Evolutionary conservation across 2,888 invertebrate species (phyloP), one percentile per base, ranked within the genome.

Genomic region (Pachliopta kotzebuea): DNA sequence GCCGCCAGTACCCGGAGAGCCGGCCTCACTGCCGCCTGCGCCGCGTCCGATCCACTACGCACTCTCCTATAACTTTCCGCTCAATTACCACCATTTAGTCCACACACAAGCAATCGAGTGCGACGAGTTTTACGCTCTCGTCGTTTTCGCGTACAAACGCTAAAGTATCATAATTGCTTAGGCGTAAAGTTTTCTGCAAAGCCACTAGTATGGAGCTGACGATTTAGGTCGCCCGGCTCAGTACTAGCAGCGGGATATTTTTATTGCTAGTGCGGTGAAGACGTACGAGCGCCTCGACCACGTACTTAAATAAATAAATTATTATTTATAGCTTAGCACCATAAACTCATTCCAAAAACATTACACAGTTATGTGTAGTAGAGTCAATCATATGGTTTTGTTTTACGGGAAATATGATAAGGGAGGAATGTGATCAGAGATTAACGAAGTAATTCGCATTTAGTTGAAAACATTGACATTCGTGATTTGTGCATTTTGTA

Each of bases 161-260:
- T 49, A 4, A 56, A 53, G 62, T 49, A 63, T 64, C 73, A 76
- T 78, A 75, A 50, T 74, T 77, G 76, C 77, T 73, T 72, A 72
- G 76, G 75, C 77, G 78, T 14, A 14, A 37, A 37, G 37, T 76
- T 80, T 76, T 77, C 76, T 53, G 56, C 57, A 45, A 70, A 74
- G 75, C 72, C 76, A 74, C 75, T 75, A 75, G 80, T 77, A 73
- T 74, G 73, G 74, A 81, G 81, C 81, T 73, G 82, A 81, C 77
- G 84, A 91, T 88, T 81, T 90, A 88, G 90, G 90, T 91, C 90
- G 89, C 90, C 90, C 90, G 90, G 90, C 83, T 84, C 86, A 77
- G 82, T 79, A 84, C 85, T 86, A 83, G 86, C 86, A 86, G 86
- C 83, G 88, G 83, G 90, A 88, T 91, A 91, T 91, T 91, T 91